These are phyloP conservation scores for Lonchura striata DNA, from an alignment of 2,113 vertebrate species.

Conservation along the genomic window DNA sequence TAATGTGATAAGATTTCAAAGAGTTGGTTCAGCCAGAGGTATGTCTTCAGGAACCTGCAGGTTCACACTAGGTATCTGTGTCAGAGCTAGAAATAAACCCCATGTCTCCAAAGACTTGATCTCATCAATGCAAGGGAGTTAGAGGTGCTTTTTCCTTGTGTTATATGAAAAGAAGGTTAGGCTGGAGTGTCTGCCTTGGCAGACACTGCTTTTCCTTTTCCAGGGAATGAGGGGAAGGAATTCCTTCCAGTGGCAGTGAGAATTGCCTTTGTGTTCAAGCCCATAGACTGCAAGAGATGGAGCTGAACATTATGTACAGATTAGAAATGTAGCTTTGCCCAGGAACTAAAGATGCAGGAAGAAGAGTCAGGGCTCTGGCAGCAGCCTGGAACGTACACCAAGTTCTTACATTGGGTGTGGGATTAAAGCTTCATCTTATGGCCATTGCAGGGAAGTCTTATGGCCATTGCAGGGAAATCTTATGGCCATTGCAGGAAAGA, in stretches of 20 bases:
- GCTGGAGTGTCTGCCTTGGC: background rate
- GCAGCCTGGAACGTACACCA: background rate
- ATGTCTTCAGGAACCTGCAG: background rate
- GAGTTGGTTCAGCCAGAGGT: background rate
- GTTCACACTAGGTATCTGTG: background rate
- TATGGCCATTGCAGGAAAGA: background rate
- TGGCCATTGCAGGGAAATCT: background rate
- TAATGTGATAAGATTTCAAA: background rate
- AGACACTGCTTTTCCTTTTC: background rate
- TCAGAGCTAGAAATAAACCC: background rate
- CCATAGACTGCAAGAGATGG: background rate
- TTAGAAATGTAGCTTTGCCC: background rate
- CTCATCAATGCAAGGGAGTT: background rate
- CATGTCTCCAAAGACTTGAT: background rate
- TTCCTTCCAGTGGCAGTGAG: background rate
- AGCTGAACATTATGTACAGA: conserved; percentile 20
- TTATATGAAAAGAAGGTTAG: background rate
- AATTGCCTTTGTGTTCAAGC: background rate
- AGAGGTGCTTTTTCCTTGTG: background rate
- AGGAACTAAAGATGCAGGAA: background rate
- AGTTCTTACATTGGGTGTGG: background rate
- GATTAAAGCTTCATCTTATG: background rate
- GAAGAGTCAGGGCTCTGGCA: background rate
- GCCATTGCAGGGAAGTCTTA: background rate
- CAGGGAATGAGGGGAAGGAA: background rate